Percentiles rank a stretch among this genome's conserved stretches.
Evolutionary conservation across 1,140 invertebrate genomes (phyloP).

Genomic region (Drosophila sturtevanti): DNA sequence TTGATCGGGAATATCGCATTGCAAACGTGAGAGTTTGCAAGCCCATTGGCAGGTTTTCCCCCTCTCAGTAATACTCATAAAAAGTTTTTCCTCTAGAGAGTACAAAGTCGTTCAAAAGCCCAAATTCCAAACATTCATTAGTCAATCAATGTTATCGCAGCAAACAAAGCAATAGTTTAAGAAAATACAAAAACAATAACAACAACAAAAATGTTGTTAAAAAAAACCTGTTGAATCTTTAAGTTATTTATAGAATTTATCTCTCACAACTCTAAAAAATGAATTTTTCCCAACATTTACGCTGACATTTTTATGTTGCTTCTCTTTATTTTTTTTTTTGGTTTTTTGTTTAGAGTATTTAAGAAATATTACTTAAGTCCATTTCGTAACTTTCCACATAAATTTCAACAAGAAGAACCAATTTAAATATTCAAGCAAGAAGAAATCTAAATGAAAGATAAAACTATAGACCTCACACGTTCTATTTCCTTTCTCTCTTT

Average conservation of each 20-base stretch:
- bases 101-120: not conserved
- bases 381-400: constrained; percentile 35
- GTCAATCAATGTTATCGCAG: not conserved
- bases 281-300: constrained; percentile 5
- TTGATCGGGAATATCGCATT: not conserved
- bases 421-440: constrained; percentile 55
- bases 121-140: not conserved
- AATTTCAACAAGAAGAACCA: constrained; percentile 46
- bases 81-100: not conserved
- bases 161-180: not conserved
- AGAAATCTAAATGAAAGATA: constrained; percentile 44
- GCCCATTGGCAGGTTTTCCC: constrained; percentile 27
- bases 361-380: constrained; percentile 36
- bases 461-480: constrained; percentile 50
- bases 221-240: constrained; percentile 48
- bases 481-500: not conserved
- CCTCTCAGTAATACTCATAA: constrained; percentile 6
- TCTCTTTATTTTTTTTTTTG: no score
- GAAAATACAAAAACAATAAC: no score
- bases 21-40: constrained; percentile 6
- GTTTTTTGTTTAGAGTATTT: constrained; percentile 20
- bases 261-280: constrained; percentile 47
- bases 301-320: constrained; percentile 55
- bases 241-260: constrained; percentile 36
- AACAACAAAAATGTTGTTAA: no score